Conservation (phyloP, 2,113 vertebrate species). For the Ciconia stormi region DNA sequence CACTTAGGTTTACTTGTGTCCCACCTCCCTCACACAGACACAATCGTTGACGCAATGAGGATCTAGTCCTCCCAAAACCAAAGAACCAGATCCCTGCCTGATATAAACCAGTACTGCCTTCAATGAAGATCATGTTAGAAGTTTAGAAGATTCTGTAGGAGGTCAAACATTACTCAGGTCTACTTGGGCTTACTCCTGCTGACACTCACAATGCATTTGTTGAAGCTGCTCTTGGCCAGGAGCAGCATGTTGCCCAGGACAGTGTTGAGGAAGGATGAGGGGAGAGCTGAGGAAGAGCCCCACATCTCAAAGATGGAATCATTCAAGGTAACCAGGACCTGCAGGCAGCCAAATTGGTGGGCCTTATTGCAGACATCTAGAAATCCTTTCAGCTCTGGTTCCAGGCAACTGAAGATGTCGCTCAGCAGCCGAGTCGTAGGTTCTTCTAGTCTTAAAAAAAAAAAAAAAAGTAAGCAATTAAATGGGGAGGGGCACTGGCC, state of each 20-base stretch:
- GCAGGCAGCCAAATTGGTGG: constrained; percentile 25
- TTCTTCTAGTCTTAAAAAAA: not conserved
- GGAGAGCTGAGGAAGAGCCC: not conserved
- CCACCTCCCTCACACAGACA: not conserved
- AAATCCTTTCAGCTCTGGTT: constrained; percentile 34
- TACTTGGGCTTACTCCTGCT: not conserved
- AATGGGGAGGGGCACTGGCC: not conserved
- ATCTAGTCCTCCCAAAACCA: not conserved
- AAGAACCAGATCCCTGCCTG: not conserved
- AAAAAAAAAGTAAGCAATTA: not conserved
- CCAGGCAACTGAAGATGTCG: constrained; percentile 31
- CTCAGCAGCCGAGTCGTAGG: not conserved
- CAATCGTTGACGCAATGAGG: not conserved
- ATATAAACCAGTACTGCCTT: not conserved
- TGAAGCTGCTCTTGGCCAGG: constrained; percentile 55
- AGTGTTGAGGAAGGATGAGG: constrained; percentile 5
- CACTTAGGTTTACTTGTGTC: not conserved
- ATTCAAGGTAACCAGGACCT: constrained; percentile 24
- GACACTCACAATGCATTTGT: constrained; percentile 51
- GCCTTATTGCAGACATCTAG: constrained; percentile 35
- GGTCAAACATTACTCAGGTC: not conserved
- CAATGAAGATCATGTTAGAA: not conserved
- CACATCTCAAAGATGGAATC: not conserved
- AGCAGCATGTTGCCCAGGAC: constrained; percentile 31
- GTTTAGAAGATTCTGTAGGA: not conserved